These are phyloP conservation scores for Thaumatotibia leucotreta DNA, from an alignment of 1,140 invertebrate genomes.

Conservation along the genomic window DNA sequence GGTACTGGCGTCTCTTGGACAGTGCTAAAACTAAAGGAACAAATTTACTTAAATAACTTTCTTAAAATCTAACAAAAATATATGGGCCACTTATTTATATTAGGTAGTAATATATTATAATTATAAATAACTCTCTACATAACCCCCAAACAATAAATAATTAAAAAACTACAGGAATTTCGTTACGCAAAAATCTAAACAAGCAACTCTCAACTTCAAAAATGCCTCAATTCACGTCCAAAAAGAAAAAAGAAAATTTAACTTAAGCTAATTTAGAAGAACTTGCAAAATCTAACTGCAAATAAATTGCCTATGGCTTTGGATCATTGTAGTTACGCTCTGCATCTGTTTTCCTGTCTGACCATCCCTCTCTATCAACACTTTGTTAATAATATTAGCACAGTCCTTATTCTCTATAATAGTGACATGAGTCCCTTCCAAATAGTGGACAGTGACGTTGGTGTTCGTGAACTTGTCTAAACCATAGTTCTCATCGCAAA, in stretches of 20 bases:
- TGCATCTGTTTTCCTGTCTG: slow-evolving; percentile 28
- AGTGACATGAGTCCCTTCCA: slow-evolving; percentile 84
- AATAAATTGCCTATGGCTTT: slow-evolving; percentile 37
- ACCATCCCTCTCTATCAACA: slow-evolving; percentile 34
- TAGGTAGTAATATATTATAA: neutral
- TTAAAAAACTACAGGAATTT: slow-evolving; percentile 10
- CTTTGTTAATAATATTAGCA: slow-evolving; percentile 78
- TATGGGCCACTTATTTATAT: slow-evolving; percentile 30
- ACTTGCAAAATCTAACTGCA: slow-evolving; percentile 1
- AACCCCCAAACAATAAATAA: neutral
- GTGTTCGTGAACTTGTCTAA: slow-evolving; percentile 75
- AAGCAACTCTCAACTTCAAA: slow-evolving; percentile 6
- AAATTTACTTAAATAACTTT: neutral
- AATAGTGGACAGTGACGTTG: slow-evolving; percentile 73
- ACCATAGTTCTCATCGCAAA: slow-evolving; percentile 80
- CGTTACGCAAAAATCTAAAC: slow-evolving; percentile 11
- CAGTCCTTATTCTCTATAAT: slow-evolving; percentile 82
- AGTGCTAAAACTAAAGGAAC: slow-evolving; percentile 14
- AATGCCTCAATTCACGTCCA: no score
- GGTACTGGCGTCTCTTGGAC: slow-evolving; percentile 51
- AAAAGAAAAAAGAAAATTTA: neutral
- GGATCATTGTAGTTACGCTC: slow-evolving; percentile 52
- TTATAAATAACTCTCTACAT: neutral
- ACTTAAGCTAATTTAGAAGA: no score
- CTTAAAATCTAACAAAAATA: slow-evolving; percentile 17